phyloP scores from a whole-genome alignment of 1,140 invertebrate species.

The Euschistus heros region DNA sequence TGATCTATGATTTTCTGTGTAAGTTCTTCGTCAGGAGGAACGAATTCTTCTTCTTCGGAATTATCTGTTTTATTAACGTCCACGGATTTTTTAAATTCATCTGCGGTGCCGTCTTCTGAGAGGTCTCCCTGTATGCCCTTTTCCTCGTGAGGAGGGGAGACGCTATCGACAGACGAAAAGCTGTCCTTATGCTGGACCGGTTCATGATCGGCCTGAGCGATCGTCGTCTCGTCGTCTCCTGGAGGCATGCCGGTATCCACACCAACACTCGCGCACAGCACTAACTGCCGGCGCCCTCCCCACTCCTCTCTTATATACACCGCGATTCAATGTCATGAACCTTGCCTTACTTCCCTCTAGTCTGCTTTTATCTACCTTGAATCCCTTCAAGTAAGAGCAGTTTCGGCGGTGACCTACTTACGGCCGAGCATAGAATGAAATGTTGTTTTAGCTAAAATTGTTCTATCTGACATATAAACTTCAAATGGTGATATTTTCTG shows the following conservation, averaged over 20 bases:
- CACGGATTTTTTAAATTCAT: constrained; percentile 12
- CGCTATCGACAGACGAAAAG: constrained; percentile 52
- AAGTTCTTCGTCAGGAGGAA: constrained; percentile 54
- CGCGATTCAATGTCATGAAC: constrained; percentile 16
- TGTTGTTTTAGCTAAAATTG: too few species aligned
- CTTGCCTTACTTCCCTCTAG: constrained; percentile 7
- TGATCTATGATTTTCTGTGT: constrained; percentile 66
- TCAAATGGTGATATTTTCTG: too few species aligned
- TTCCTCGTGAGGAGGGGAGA: constrained; percentile 43
- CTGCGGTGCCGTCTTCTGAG: constrained; percentile 41
- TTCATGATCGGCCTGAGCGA: neutral
- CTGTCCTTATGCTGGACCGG: constrained; percentile 38
- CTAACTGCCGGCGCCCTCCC: constrained; percentile 1
- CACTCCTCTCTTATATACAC: constrained; percentile 17
- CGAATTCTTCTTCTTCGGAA: constrained; percentile 32
- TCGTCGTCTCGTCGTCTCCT: constrained; percentile 7
- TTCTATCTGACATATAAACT: too few species aligned
- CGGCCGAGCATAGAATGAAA: neutral
- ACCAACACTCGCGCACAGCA: constrained; percentile 5
- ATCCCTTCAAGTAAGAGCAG: constrained; percentile 9
- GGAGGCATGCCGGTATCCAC: neutral
- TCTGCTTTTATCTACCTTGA: constrained; percentile 12
- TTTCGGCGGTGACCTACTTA: constrained; percentile 13
- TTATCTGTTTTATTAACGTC: constrained; percentile 23
- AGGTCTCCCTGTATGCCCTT: constrained; percentile 46